Evolutionary conservation across 2,797 vertebrate species (phyloP).

Genomic region (Champsocephalus gunnari): DNA sequence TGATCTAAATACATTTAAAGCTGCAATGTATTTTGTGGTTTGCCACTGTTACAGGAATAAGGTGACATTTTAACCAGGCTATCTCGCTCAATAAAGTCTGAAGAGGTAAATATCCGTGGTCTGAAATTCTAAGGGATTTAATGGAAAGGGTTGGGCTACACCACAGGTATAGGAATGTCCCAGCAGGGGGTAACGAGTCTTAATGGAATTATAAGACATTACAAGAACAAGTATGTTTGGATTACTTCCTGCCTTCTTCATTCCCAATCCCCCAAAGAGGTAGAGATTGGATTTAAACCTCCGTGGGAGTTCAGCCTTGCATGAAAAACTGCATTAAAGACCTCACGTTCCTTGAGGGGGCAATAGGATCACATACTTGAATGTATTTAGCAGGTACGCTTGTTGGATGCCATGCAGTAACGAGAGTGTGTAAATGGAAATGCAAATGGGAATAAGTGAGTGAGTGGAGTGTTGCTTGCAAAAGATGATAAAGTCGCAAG

Average conservation of each 20-base stretch:
- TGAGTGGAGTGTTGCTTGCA: conserved; percentile 2
- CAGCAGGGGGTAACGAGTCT: conserved; percentile 54
- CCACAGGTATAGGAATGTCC: conserved; percentile 40
- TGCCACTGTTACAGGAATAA: not conserved
- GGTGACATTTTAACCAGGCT: conserved; percentile 4
- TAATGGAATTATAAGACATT: conserved; percentile 65
- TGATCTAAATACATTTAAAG: conserved; percentile 6
- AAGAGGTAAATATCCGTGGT: conserved; percentile 10
- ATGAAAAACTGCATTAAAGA: conserved; percentile 48
- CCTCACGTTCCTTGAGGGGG: conserved; percentile 33
- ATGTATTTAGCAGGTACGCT: conserved; percentile 22
- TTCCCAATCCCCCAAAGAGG: conserved; percentile 55
- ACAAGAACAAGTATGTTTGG: conserved; percentile 64
- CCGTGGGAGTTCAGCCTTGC: conserved; percentile 31
- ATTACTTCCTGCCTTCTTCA: conserved; percentile 62
- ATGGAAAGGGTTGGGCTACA: conserved; percentile 28
- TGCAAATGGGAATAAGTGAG: not conserved
- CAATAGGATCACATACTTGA: conserved; percentile 31
- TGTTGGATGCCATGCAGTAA: conserved; percentile 15
- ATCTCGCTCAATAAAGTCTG: conserved; percentile 3
- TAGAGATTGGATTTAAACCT: conserved; percentile 60
- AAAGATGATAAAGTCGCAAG: not conserved
- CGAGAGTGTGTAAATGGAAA: conserved; percentile 2
- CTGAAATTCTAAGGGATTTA: conserved; percentile 32
- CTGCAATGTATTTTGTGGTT: conserved; percentile 1